Evolutionary conservation across 2,797 vertebrate species (phyloP), one percentile per base, ranked within the genome.

Genomic region (Siniperca scherzeri): DNA sequence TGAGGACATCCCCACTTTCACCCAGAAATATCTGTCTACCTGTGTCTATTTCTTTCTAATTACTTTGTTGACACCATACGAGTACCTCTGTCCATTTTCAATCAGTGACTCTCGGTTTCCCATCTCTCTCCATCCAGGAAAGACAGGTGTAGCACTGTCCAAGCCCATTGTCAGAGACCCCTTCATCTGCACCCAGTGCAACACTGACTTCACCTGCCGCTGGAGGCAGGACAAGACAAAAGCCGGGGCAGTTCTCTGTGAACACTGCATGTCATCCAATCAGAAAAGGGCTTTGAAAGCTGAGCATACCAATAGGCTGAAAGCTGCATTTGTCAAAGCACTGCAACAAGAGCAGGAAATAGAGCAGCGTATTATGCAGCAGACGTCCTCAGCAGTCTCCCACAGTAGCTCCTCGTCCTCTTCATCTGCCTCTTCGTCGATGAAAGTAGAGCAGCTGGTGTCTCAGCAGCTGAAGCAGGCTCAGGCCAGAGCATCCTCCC

Each of bases 301-400:
- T 0, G 98, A 99, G 92, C 98, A 99, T 87, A 99, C 98, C 13
- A 98, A 95, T 82, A 91, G 98, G 44, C 97, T 99, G 92, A 99
- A 99, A 94, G 97, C 97, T 0, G 98, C 98, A 17, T 99, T 99
- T 2, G 97, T 99, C 65, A 99, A 98, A 93, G 98, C 98, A 0
- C 95, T 99, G 91, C 98, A 99, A 88, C 98, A 99, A 81, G 98
- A 99, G 93, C 98, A 99, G 94, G 98, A 99, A 94, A 98, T 99
- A 0, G 98, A 99, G 93, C 97, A 99, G 93, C 95, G 97, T 59
- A 97, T 99, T 89, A 95, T 98, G 72, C 98, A 98, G 89, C 95
- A 96, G 91, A 77, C 93, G 2, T 91, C 95, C 42, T 94, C 94
- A 3, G 44, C 92, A 0, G n/a, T 84, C 78, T 93, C 94, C 71